These are phyloP conservation scores for Dipus sagitta DNA, from an alignment of 2,797 vertebrate genomes.

Conservation along the genomic window DNA sequence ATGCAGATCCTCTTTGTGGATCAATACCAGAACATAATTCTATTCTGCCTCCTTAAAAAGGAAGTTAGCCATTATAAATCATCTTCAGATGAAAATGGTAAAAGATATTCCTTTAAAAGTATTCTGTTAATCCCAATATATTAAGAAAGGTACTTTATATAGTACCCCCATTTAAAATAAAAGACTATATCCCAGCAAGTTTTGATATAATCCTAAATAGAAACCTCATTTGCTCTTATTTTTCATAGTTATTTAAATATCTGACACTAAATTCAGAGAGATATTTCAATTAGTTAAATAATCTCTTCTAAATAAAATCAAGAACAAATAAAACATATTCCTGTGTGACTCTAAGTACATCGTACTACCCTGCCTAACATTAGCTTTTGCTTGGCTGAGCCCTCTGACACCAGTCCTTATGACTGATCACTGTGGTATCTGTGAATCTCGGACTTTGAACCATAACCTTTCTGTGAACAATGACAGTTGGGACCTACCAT, in stretches of 20 bases:
- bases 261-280: constrained; percentile 46
- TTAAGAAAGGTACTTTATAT: constrained; percentile 70
- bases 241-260: constrained; percentile 67
- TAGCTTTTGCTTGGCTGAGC: constrained; percentile 90
- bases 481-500: constrained; percentile 90
- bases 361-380: constrained; percentile 84
- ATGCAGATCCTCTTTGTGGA: constrained; percentile 91
- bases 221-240: constrained; percentile 48
- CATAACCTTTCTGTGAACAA: constrained; percentile 88
- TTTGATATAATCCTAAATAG: neutral
- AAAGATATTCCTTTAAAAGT: constrained; percentile 78
- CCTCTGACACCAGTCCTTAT: constrained; percentile 88
- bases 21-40: constrained; percentile 91
- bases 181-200: constrained; percentile 46
- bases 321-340: constrained; percentile 73
- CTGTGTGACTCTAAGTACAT: constrained; percentile 74
- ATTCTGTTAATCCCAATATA: constrained; percentile 75
- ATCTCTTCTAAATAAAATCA: constrained; percentile 70
- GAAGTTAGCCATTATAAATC: constrained; percentile 88
- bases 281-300: constrained; percentile 75
- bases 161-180: constrained; percentile 53
- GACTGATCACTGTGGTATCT: constrained; percentile 91
- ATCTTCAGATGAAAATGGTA: constrained; percentile 82
- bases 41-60: constrained; percentile 87
- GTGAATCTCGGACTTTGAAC: constrained; percentile 93